A percentile compares a stretch with the other conserved stretches of the same genome.
These are phyloP conservation scores for Pomatorhinus ruficollis DNA, from an alignment of 2,113 vertebrate genomes.

Conservation along the genomic window DNA sequence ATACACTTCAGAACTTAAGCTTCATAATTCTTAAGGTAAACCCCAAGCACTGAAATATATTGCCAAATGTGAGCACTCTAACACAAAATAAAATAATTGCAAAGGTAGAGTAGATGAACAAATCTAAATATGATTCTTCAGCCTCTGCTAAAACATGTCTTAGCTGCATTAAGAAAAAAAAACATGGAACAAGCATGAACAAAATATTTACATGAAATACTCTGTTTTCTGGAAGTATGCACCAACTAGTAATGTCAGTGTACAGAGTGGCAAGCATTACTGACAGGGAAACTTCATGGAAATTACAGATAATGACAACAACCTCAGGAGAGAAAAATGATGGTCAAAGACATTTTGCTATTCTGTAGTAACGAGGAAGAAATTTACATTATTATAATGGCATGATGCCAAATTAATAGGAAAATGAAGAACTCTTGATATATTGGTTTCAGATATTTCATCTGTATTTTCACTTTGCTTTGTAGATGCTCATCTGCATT, in stretches of 20 bases:
- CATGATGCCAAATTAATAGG: neutral
- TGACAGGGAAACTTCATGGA: neutral
- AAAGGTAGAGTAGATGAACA: conserved; percentile 33
- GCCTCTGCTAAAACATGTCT: conserved; percentile 44
- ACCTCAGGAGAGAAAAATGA: neutral
- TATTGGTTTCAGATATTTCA: neutral
- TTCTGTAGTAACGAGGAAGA: neutral
- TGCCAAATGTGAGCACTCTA: conserved; percentile 34
- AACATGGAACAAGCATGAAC: neutral
- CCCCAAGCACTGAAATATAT: conserved; percentile 28
- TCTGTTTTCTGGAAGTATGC: neutral
- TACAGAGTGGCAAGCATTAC: neutral
- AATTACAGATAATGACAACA: conserved; percentile 5
- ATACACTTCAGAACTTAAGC: neutral
- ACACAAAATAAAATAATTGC: conserved; percentile 10
- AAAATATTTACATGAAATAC: neutral
- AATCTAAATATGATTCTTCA: conserved; percentile 19
- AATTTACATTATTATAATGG: conserved; percentile 9
- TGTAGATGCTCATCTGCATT: neutral
- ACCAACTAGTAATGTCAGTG: neutral
- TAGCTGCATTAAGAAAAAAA: conserved; percentile 3
- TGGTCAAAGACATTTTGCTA: neutral
- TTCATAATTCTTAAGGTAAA: conserved; percentile 36
- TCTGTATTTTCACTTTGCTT: neutral
- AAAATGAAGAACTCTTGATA: neutral